phyloP scores from a whole-genome alignment of 2,888 invertebrate genomes.

The Epinotia bilunana region DNA sequence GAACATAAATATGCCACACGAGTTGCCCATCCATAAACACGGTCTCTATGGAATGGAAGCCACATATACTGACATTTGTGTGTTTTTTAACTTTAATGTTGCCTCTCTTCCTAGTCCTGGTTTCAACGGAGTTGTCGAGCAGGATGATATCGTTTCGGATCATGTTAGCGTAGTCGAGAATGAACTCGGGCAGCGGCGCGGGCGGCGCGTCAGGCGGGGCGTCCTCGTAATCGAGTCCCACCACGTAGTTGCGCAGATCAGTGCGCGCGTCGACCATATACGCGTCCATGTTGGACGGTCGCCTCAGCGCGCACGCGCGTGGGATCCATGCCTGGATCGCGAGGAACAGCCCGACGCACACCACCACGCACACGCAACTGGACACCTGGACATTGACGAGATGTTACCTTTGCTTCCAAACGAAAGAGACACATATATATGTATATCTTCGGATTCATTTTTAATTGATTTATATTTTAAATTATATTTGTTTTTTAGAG shows the following conservation, averaged over 20 bases:
- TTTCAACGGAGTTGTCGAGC: slow-evolving; percentile 75
- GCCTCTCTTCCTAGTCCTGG: slow-evolving; percentile 73
- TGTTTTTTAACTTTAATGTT: slow-evolving; percentile 68
- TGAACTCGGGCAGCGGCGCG: slow-evolving; percentile 69
- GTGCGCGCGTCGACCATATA: slow-evolving; percentile 66
- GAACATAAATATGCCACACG: too few species aligned
- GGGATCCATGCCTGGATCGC: slow-evolving; percentile 63
- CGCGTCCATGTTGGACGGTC: slow-evolving; percentile 61
- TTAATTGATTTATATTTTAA: too few species aligned
- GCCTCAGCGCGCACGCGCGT: slow-evolving; percentile 60
- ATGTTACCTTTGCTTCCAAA: too few species aligned
- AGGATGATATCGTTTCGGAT: slow-evolving; percentile 74
- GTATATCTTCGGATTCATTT: too few species aligned
- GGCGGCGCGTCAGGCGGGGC: slow-evolving; percentile 58
- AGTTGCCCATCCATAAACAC: too few species aligned
- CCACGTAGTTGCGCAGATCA: slow-evolving; percentile 68
- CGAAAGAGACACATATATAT: too few species aligned
- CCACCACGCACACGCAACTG: slow-evolving; percentile 55
- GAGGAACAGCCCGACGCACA: slow-evolving; percentile 62
- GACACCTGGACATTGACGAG: slow-evolving; percentile 59
- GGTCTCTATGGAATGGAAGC: too few species aligned
- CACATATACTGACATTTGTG: slow-evolving; percentile 20
- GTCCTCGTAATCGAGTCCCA: slow-evolving; percentile 59
- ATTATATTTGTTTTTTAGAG: too few species aligned
- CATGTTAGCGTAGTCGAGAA: slow-evolving; percentile 76